These are phyloP conservation scores for Falco novaeseelandiae DNA, from an alignment of 2,797 vertebrate genomes.

Conservation along the genomic window DNA sequence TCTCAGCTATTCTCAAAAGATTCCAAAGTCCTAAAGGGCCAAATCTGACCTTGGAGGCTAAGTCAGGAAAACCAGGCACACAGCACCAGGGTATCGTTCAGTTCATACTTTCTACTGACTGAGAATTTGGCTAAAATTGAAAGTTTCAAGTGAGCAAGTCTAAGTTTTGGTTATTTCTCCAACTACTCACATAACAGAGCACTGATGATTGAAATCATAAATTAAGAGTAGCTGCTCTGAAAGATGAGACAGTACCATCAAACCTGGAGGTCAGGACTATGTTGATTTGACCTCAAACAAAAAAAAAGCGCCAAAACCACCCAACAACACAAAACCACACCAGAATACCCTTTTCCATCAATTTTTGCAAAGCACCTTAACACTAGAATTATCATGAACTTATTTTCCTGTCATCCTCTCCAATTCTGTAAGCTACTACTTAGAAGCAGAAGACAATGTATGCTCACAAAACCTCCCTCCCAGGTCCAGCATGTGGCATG, in stretches of 20 bases:
- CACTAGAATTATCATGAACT: neutral
- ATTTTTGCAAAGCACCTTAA: neutral
- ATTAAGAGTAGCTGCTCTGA: neutral
- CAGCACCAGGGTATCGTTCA: neutral
- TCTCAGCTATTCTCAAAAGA: neutral
- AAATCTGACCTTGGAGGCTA: neutral
- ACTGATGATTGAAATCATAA: neutral
- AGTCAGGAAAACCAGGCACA: neutral
- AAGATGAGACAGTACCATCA: neutral
- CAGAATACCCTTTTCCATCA: neutral
- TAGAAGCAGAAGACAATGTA: neutral
- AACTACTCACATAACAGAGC: neutral
- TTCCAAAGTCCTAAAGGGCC: neutral
- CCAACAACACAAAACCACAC: neutral
- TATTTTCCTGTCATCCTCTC: neutral
- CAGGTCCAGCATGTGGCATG: rapidly evolving
- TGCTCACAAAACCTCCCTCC: neutral
- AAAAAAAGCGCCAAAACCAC: neutral
- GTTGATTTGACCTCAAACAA: neutral
- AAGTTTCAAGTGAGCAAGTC: neutral
- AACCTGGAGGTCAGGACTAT: neutral
- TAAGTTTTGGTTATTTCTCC: neutral
- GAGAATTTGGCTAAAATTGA: neutral
- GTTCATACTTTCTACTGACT: neutral
- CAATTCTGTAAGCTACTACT: neutral